These are phyloP conservation scores for Anthoscopus minutus DNA, from an alignment of 2,113 vertebrate species.

Conservation along the genomic window DNA sequence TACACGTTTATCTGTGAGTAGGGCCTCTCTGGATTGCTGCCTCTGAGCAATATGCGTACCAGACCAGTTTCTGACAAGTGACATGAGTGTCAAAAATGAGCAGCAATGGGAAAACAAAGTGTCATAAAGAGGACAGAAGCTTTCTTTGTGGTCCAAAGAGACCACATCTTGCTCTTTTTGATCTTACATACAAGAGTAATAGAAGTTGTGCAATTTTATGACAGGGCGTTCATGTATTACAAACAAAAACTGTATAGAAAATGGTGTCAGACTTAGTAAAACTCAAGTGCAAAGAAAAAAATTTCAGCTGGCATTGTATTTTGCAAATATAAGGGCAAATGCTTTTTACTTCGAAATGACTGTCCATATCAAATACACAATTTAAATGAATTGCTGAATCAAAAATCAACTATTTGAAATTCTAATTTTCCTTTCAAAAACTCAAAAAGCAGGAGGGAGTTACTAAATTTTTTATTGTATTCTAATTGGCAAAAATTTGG, in stretches of 20 bases:
- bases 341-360: neutral
- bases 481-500: neutral
- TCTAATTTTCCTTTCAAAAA: neutral
- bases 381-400: neutral
- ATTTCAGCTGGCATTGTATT: neutral
- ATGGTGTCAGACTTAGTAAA: neutral
- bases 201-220: neutral
- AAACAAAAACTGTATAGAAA: neutral
- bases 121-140: neutral
- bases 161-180: neutral
- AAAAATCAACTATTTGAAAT: neutral
- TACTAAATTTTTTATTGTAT: neutral
- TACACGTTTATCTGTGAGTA: accelerated
- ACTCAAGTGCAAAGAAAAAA: neutral
- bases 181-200: neutral
- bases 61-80: neutral
- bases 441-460: neutral
- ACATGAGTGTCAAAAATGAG: neutral
- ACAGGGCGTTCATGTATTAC: neutral
- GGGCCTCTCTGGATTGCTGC: neutral
- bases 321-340: neutral
- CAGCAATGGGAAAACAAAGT: neutral
- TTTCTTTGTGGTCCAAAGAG: neutral
- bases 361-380: neutral
- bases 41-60: neutral